Conservation (phyloP, 1,140 invertebrate genomes). For the Hylyphantes graminicola region DNA sequence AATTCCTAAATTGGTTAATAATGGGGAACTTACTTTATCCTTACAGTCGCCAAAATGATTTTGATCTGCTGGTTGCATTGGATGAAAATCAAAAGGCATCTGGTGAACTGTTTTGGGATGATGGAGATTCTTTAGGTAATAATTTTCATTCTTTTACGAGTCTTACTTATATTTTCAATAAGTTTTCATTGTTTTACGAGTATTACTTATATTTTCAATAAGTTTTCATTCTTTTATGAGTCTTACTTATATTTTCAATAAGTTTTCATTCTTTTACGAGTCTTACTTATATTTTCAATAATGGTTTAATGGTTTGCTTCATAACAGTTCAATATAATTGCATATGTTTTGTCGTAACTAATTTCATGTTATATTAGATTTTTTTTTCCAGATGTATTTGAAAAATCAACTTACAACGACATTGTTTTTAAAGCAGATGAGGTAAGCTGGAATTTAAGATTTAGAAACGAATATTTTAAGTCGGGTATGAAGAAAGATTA, state of each 20-base stretch:
- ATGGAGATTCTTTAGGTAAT: conserved; percentile 78
- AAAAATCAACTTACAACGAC: conserved; percentile 26
- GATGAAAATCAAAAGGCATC: conserved; percentile 70
- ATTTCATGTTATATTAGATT: not conserved
- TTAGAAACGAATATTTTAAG: not conserved
- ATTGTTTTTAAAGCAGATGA: not conserved
- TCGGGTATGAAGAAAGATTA: not conserved
- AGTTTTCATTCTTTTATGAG: too few species aligned
- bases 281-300: not conserved
- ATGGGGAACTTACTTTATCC: not conserved
- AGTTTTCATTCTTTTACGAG: too few species aligned
- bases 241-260: too few species aligned
- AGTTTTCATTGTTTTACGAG: too few species aligned
- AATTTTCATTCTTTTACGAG: too few species aligned
- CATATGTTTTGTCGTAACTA: not conserved
- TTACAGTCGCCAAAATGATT: conserved; percentile 71
- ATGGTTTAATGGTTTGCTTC: not conserved
- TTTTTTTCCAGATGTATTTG: conserved; percentile 33
- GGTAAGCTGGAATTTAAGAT: not conserved
- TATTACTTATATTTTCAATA: too few species aligned
- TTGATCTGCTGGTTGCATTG: conserved; percentile 75
- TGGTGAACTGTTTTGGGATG: conserved; percentile 82
- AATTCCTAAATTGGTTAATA: not conserved
- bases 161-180: too few species aligned
- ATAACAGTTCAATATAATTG: not conserved